Evolutionary conservation across 2,797 vertebrate genomes (phyloP).

Genomic region (Girardinus metallicus): DNA sequence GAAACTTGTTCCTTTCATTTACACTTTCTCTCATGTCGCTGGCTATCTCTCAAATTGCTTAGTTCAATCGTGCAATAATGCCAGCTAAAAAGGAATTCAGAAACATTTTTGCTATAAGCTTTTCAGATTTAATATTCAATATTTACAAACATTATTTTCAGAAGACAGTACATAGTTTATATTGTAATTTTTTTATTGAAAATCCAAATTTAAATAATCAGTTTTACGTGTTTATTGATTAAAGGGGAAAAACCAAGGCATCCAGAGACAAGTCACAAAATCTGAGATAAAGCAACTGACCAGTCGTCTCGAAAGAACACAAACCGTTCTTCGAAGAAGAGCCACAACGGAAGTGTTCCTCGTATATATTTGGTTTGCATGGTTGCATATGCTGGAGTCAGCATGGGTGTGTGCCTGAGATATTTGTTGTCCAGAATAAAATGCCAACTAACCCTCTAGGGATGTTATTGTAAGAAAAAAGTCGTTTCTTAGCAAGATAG

Average conservation of each 20-base stretch:
- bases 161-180: neutral
- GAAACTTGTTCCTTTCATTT: neutral
- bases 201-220: neutral
- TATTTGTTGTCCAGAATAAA: slow-evolving; percentile 44
- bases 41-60: neutral
- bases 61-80: neutral
- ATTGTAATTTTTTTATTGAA: neutral
- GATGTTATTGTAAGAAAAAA: slow-evolving; percentile 39
- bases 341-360: neutral
- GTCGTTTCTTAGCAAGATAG: slow-evolving; percentile 1
- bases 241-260: neutral
- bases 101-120: neutral
- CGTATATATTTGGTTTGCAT: slow-evolving; percentile 1
- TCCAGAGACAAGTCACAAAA: neutral
- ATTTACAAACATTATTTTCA: neutral
- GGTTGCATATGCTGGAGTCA: neutral
- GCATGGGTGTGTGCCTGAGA: neutral
- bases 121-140: neutral
- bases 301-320: neutral
- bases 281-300: neutral
- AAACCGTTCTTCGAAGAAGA: neutral
- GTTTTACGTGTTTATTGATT: neutral
- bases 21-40: neutral
- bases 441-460: slow-evolving; percentile 67
- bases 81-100: neutral